Conservation (phyloP, 2,113 vertebrate species). For the Chunga burmeisteri region DNA sequence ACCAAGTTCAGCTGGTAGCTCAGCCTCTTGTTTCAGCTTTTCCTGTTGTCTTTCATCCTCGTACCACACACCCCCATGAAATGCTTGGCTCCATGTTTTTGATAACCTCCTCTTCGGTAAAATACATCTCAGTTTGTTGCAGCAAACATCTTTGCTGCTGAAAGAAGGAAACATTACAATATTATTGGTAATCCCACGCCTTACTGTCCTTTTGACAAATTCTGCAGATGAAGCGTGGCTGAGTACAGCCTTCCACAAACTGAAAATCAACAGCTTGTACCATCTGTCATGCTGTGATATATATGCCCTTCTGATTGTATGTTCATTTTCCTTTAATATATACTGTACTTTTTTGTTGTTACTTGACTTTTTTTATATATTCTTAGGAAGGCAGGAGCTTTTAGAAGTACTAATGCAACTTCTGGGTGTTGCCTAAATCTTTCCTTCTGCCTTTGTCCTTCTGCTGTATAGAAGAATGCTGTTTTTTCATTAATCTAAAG, state of each 20-base stretch:
- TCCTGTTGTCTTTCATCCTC: background rate
- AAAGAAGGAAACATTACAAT: background rate
- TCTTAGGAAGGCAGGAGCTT: background rate
- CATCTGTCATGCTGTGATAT: constrained; percentile 1
- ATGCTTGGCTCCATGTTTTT: background rate
- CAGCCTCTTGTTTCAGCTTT: background rate
- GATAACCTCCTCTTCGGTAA: background rate
- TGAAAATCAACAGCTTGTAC: background rate
- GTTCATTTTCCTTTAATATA: background rate
- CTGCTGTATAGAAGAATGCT: background rate
- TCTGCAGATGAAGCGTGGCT: background rate
- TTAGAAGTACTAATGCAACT: background rate
- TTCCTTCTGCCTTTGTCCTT: background rate
- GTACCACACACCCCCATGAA: background rate
- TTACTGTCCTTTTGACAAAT: background rate
- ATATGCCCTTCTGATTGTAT: background rate
- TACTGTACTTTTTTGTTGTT: background rate
- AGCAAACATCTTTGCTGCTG: background rate
- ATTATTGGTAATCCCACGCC: background rate
- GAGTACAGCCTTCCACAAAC: background rate
- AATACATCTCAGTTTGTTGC: background rate
- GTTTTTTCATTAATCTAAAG: background rate
- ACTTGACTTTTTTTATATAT: background rate
- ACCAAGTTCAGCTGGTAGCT: background rate
- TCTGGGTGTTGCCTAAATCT: background rate